These are phyloP conservation scores for Clavelina lepadiformis DNA, from an alignment of 23 tunicate genomes.

Conservation along the genomic window DNA sequence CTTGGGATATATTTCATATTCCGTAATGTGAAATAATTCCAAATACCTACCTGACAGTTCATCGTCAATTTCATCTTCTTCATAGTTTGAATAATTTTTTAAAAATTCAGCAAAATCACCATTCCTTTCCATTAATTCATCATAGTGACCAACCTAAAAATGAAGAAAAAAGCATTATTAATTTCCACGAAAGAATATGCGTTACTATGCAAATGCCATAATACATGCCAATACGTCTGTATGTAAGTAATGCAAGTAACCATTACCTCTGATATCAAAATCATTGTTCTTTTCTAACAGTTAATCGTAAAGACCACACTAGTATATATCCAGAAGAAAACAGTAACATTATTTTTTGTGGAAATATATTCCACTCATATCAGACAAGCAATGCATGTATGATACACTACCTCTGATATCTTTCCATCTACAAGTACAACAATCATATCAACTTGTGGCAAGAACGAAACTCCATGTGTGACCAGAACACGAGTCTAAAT, in stretches of 20 bases:
- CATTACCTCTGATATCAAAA: too few relatives aligned
- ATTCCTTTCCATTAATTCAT: constrained; percentile 49
- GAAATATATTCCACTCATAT: too few relatives aligned
- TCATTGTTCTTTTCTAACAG: too few relatives aligned
- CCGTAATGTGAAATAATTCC: not conserved
- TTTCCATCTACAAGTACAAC: constrained; percentile 59
- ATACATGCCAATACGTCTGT: too few relatives aligned
- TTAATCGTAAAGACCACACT: too few relatives aligned
- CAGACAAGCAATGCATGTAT: too few relatives aligned
- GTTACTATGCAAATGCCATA: too few relatives aligned
- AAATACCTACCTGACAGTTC: not conserved
- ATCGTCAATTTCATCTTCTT: constrained; percentile 36
- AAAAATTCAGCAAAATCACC: constrained; percentile 78
- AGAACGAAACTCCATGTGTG: constrained; percentile 74
- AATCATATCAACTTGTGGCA: constrained; percentile 79
- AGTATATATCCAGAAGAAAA: too few relatives aligned
- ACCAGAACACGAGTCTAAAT: constrained; percentile 80
- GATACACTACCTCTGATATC: constrained; percentile 65
- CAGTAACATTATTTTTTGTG: too few relatives aligned
- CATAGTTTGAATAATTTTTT: constrained; percentile 35
- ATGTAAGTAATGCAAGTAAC: too few relatives aligned
- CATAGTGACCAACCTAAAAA: constrained; percentile 48
- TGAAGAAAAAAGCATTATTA: too few relatives aligned
- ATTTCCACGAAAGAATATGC: too few relatives aligned
- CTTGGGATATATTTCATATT: not conserved